Conservation (phyloP, 2,113 vertebrate genomes). For the Protobothrops mucrosquamatus region DNA sequence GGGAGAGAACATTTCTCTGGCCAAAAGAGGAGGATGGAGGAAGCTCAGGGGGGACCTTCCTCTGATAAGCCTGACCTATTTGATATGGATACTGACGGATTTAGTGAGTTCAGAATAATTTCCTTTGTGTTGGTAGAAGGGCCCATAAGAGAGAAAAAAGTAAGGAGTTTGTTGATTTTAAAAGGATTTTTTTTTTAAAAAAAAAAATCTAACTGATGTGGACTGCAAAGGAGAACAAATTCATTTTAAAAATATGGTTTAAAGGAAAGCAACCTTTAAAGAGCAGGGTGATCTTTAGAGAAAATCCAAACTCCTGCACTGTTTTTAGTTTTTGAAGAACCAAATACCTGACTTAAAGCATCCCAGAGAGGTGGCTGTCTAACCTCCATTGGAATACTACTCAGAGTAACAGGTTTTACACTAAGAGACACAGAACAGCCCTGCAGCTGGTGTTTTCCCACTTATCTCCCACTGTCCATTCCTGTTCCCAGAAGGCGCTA, state of each 20-base stretch:
- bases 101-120: background rate
- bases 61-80: background rate
- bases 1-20: constrained; percentile 17
- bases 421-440: too few species aligned
- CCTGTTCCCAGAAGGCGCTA: background rate
- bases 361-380: background rate
- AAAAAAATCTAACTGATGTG: background rate
- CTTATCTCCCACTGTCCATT: background rate
- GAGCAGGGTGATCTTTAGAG: background rate
- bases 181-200: background rate
- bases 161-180: background rate
- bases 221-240: background rate
- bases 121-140: background rate
- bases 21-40: background rate
- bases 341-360: background rate
- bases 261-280: background rate
- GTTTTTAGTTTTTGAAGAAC: background rate
- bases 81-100: background rate
- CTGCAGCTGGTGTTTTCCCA: background rate
- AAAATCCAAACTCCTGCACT: background rate
- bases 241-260: background rate
- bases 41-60: background rate
- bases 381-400: background rate
- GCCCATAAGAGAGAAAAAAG: background rate
- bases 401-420: background rate